Percentiles rank a stretch among this genome's conserved stretches.
These are phyloP conservation scores for Heteromormyrus szaboi DNA, from an alignment of 2,797 vertebrate species.

Conservation along the genomic window DNA sequence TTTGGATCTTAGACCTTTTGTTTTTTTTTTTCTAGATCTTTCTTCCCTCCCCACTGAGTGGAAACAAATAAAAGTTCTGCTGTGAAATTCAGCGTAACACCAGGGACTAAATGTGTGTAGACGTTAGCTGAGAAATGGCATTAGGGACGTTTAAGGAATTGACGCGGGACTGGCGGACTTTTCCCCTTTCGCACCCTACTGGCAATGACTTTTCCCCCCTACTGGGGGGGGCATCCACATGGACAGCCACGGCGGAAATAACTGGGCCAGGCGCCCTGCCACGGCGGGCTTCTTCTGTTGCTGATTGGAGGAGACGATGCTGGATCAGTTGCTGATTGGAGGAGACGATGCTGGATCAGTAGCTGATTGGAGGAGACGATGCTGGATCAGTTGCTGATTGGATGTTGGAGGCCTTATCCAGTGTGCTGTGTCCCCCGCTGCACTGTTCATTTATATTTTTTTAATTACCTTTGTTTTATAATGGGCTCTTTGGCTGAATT, in stretches of 20 bases:
- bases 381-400: background rate
- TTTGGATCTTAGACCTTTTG: background rate
- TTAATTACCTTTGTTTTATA: slow-evolving; percentile 12
- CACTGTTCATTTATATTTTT: background rate
- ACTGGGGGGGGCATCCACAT: background rate
- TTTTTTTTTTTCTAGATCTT: background rate
- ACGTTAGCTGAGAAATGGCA: background rate
- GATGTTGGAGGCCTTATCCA: background rate
- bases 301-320: background rate
- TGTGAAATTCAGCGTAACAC: background rate
- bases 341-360: background rate
- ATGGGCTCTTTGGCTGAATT: background rate
- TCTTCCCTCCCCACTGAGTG: background rate
- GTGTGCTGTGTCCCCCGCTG: background rate
- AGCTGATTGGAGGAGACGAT: background rate
- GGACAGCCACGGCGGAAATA: background rate
- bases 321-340: background rate
- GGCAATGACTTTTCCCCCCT: background rate
- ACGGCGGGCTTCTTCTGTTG: background rate
- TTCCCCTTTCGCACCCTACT: background rate
- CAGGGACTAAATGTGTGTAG: background rate
- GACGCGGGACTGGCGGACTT: background rate
- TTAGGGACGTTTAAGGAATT: background rate
- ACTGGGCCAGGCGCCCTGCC: background rate
- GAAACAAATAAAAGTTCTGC: background rate